Evolutionary conservation across 53 echinoderm and acorn worm genomes (phyloP).

Genomic region (Actinopyga echinites): DNA sequence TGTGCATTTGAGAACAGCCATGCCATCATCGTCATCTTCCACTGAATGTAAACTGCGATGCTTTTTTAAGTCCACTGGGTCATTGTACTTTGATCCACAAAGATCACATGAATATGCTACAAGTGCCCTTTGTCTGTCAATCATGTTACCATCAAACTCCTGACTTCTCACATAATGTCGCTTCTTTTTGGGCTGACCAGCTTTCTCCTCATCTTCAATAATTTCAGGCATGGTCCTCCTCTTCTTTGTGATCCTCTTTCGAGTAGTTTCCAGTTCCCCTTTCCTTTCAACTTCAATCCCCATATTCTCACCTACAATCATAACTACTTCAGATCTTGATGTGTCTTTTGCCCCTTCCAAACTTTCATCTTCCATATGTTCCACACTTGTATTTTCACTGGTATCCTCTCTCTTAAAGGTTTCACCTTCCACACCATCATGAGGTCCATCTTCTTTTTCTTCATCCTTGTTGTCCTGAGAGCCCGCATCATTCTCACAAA

Average conservation of each 20-base stretch:
- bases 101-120: conserved; percentile 68
- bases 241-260: conserved; percentile 16
- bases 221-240: conserved; percentile 13
- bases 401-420: not conserved
- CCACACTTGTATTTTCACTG: not conserved
- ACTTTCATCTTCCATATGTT: not conserved
- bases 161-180: conserved; percentile 28
- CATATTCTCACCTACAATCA: not conserved
- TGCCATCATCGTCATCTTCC: conserved; percentile 36
- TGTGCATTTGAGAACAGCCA: conserved; percentile 53
- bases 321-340: not conserved
- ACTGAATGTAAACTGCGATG: conserved; percentile 58
- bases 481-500: not conserved
- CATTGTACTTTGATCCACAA: conserved; percentile 72
- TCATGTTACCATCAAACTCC: conserved; percentile 31
- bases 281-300: conserved; percentile 1
- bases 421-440: not conserved
- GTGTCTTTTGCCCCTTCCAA: not conserved
- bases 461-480: not conserved
- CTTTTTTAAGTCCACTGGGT: conserved; percentile 56
- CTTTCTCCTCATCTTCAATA: not conserved
- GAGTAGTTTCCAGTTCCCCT: conserved; percentile 2
- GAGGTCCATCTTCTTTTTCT: not conserved
- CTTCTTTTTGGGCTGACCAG: conserved; percentile 21
- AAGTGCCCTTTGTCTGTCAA: conserved; percentile 47